Base-by-base conservation (phyloP, 2,113 vertebrate genomes). In the Nyctereutes procyonoides region DNA sequence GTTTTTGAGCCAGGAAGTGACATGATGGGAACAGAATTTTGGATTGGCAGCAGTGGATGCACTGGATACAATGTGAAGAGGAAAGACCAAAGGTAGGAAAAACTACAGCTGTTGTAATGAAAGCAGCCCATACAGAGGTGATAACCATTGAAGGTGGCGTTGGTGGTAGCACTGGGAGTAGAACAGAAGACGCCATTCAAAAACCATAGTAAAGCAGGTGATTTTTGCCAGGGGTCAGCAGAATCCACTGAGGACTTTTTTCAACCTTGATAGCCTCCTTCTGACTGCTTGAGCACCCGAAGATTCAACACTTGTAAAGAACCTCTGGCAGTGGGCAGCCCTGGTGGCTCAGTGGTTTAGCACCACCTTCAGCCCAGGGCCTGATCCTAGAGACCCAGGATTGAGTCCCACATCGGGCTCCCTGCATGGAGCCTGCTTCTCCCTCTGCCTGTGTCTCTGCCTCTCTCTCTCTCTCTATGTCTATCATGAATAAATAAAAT, bases 1-100 rank as follows among this genome's bases (percentile, higher is more conserved):
- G 60, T 53, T 94, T 87, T 43, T 85, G 58, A 98, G 94, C 97
- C 97, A 97, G 97, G 96, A 98, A 98, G 93, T 98, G 98, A 98
- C 97, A 88, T 86, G 95, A 97, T 96, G 90, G 90, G 97, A 97
- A 98, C 94, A 98, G 97, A 97, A 98, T 98, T 97, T 97, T 8
- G 80, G 63, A 71, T 73, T 98, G 97, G 97, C 98, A 96, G 94
- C 53, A 74, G 56, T 77, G 32, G 58, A 74, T 89, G 69, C 56
- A 17, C 62, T 95, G 62, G 63, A 85, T 73, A 55, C 32, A 82
- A 2, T 55, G 73, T 81, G 56, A 58, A 92, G 79, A 96, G 87
- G 82, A 95, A 97, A 88, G 84, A 83, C 88, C 80, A 84, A 92
- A 96, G 92, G 94, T 97, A 73, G 92, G 88, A 65, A 65, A 93